phyloP scores from a whole-genome alignment of 1,140 invertebrate species.

The Apolygus lucorum region DNA sequence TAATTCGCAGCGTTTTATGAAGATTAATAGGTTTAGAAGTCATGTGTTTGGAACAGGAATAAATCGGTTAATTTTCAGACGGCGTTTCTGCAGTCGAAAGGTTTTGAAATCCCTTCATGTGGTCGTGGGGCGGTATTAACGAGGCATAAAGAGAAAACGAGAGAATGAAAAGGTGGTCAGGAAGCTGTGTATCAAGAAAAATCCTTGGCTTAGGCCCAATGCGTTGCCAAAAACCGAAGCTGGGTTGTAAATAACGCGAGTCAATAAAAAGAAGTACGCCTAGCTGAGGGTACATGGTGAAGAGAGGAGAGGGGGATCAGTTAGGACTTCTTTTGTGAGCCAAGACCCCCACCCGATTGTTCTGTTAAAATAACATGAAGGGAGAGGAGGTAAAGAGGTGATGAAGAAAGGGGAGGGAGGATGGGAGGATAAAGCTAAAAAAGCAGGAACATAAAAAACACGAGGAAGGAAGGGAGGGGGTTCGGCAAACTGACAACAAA shows the following conservation, averaged over 20 bases:
- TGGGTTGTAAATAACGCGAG: constrained; percentile 8
- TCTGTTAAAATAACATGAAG: constrained; percentile 7
- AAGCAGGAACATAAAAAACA: not conserved
- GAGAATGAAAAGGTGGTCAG: no score
- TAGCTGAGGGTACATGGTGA: not conserved
- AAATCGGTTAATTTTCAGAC: no score
- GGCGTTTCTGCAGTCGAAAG: no score
- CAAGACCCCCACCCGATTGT: not conserved
- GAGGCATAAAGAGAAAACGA: no score
- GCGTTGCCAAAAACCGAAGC: no score
- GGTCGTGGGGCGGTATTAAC: no score
- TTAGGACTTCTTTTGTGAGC: not conserved
- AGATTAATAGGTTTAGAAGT: no score
- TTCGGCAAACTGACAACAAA: not conserved
- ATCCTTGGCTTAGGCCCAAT: no score
- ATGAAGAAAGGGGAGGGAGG: not conserved
- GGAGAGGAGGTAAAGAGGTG: not conserved
- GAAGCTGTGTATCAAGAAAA: no score
- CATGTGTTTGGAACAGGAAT: no score
- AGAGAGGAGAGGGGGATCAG: not conserved
- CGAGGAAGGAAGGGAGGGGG: not conserved
- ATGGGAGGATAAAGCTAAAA: not conserved
- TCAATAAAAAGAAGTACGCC: constrained; percentile 3
- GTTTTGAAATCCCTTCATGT: no score
- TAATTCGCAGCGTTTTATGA: no score